Evolutionary conservation across 64 coral and sea anemone genomes (phyloP), one percentile per base, ranked within the genome.

Genomic region (Dendronephthya gigantea): DNA sequence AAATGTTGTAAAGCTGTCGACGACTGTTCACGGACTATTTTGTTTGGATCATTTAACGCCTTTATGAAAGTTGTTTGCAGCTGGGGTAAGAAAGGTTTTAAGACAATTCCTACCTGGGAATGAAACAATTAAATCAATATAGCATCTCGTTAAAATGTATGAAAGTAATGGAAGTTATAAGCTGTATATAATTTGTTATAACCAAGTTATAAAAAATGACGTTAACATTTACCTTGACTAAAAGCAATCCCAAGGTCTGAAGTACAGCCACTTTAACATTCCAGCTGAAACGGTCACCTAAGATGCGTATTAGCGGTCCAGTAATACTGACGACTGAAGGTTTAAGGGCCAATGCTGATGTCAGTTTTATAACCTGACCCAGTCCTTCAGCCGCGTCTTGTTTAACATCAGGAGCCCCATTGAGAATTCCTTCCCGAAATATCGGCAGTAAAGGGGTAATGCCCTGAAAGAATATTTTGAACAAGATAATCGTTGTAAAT

Each of bases 221-320:
- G 28, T 14, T 9, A 47, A 17, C n/a, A 45, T 69, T 79, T 76
- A 98, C 95, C 52, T 98, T 98, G 66, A 90, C 95, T 82, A 98
- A 88, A 35, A 98, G 86, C 7, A 98, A 82, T 0, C 89, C 95
- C 4, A 98, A 68, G 19, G 95, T 48, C n/a, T 93, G 86, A 19
- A 98, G 92, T 6, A 98, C 95, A 15, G 95, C n/a, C 95, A 91
- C 90, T 75, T 98, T 98, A 58, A 98, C 95, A 76, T 98, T 98
- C 75, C 92, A 93, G 11, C 92, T 93, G 50, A 98, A 98, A 7
- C 95, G 88, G 87, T 98, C 95, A n/a, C n/a, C n/a, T n/a, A 98
- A 83, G 87, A 98, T 98, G 82, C 95, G 95, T 50, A 98, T 98
- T 33, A 89, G n/a, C 82, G 95, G 95, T 33, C 95, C 95, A 74